These are phyloP conservation scores for Ceratina japonica DNA, from an alignment of 1,140 invertebrate species.

Conservation along the genomic window DNA sequence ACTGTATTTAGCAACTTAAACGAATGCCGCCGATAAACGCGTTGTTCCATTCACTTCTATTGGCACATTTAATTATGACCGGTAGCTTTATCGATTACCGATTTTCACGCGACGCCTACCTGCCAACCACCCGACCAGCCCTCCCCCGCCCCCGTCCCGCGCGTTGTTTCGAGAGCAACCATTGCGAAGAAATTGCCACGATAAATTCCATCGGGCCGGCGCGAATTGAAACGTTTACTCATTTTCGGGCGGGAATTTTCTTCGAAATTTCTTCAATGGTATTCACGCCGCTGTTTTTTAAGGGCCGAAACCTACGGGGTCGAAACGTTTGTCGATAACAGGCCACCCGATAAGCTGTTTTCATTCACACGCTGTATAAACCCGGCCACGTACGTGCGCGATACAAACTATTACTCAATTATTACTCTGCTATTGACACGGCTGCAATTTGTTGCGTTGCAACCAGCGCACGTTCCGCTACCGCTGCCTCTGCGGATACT, in stretches of 20 bases:
- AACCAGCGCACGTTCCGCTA: neutral
- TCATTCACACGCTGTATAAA: slow-evolving; percentile 13
- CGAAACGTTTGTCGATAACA: slow-evolving; percentile 21
- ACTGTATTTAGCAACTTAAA: neutral
- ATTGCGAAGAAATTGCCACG: neutral
- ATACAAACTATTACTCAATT: slow-evolving; percentile 27
- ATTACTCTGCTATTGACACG: slow-evolving; percentile 28
- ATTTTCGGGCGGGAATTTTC: neutral
- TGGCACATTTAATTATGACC: slow-evolving; percentile 33
- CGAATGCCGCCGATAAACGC: slow-evolving; percentile 8
- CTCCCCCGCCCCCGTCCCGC: too few relatives aligned
- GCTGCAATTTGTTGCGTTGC: slow-evolving; percentile 8
- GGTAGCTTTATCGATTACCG: slow-evolving; percentile 15
- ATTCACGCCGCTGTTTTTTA: neutral
- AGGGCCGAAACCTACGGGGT: neutral
- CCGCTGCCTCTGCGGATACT: neutral
- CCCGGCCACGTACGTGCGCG: neutral
- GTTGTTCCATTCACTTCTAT: slow-evolving; percentile 30
- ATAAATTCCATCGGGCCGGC: neutral
- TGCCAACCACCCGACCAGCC: too few relatives aligned
- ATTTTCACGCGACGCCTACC: neutral
- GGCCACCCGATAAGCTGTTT: slow-evolving; percentile 5
- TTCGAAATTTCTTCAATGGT: neutral
- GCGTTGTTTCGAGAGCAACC: neutral
- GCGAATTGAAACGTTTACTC: neutral